phyloP scores from a whole-genome alignment of 2,888 invertebrate species.

The Seira sanloemensis region DNA sequence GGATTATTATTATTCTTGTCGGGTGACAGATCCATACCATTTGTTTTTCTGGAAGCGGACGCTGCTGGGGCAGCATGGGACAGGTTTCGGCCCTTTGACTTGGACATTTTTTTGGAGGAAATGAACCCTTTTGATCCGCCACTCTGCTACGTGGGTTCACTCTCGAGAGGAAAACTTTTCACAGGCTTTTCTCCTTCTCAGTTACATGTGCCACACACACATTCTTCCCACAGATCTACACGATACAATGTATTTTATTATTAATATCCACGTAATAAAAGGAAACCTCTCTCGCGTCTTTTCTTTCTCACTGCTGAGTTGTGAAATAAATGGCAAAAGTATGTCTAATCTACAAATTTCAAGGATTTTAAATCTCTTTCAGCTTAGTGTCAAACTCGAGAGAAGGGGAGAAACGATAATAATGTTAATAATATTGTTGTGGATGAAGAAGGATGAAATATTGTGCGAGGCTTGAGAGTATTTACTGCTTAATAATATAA shows the following conservation, averaged over 20 bases:
- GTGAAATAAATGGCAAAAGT: constrained; percentile 59
- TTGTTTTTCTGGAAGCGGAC: constrained; percentile 15
- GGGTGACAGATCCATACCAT: not conserved
- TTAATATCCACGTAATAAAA: constrained; percentile 30
- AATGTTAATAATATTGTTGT: constrained; percentile 55
- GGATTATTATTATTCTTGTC: constrained; percentile 63
- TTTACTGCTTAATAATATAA: constrained; percentile 5
- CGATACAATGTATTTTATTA: not conserved
- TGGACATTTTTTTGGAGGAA: constrained; percentile 41
- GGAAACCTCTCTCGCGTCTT: no score
- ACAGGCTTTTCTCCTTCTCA: not conserved
- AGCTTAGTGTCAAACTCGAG: constrained; percentile 52
- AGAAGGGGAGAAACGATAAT: constrained; percentile 37
- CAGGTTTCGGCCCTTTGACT: constrained; percentile 37
- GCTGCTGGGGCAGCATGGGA: constrained; percentile 38
- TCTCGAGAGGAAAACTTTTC: no score
- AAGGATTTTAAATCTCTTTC: constrained; percentile 49
- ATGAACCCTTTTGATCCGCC: not conserved
- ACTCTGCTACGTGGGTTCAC: no score
- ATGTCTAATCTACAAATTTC: constrained; percentile 54
- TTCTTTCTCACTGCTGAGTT: constrained; percentile 33
- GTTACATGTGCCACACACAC: constrained; percentile 36
- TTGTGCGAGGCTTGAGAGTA: constrained; percentile 28
- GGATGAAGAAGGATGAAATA: constrained; percentile 46
- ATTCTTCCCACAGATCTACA: not conserved